These are phyloP conservation scores for Paracanthobrama guichenoti DNA, from an alignment of 2,113 vertebrate species.

Conservation along the genomic window DNA sequence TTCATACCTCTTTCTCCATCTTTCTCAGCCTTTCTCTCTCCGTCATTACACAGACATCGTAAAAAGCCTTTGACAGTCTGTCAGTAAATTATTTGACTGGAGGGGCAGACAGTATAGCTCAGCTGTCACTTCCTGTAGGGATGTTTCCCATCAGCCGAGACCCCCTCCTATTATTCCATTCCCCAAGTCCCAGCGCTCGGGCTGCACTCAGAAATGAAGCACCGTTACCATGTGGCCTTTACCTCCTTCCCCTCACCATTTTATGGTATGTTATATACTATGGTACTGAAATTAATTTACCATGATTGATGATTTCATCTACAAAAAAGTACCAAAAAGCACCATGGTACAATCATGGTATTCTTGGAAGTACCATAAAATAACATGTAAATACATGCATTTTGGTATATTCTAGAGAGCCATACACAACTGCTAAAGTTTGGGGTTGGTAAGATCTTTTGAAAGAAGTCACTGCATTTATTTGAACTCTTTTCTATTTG, in stretches of 20 bases:
- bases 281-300: background rate
- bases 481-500: too few species aligned
- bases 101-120: conserved; percentile 17
- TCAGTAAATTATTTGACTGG: conserved; percentile 30
- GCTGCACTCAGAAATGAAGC: background rate
- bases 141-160: conserved; percentile 26
- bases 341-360: background rate
- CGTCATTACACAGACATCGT: background rate
- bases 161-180: conserved; percentile 24
- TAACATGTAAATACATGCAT: background rate
- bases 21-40: background rate
- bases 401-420: too few species aligned
- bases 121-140: conserved; percentile 17
- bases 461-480: too few species aligned
- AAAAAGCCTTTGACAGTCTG: conserved; percentile 28
- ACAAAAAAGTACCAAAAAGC: background rate
- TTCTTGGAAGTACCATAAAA: background rate
- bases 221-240: background rate
- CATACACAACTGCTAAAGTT: too few species aligned
- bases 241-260: background rate
- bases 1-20: background rate
- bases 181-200: background rate
- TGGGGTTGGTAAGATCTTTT: too few species aligned
- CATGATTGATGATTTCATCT: background rate
- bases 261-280: background rate